Evolutionary conservation across 37 sponge, comb jelly and placozoan genomes (phyloP).

Genomic region (Corticium candelabrum): DNA sequence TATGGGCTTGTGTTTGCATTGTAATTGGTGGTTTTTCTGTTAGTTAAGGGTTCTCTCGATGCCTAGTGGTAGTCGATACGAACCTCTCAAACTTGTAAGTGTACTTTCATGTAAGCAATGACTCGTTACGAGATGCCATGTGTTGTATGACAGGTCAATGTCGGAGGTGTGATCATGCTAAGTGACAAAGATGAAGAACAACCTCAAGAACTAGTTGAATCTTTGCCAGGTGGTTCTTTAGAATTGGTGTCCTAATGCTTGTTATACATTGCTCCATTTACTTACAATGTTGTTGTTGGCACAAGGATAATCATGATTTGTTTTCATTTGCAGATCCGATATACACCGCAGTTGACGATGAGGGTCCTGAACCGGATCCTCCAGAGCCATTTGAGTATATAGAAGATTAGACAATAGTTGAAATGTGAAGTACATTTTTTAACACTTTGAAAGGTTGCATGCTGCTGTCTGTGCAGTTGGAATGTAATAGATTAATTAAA

Average conservation of each 20-base stretch:
- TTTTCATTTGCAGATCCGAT: neutral
- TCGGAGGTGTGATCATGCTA: constrained; percentile 77
- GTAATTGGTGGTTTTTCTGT: neutral
- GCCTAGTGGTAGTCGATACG: no score
- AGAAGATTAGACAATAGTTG: constrained; percentile 37
- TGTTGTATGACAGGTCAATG: no score
- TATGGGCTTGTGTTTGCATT: neutral
- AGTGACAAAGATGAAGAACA: constrained; percentile 27
- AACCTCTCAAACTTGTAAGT: no score
- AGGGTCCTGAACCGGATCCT: constrained; percentile 77
- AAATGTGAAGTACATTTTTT: neutral
- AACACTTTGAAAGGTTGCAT: neutral
- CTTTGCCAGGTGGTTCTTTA: no score
- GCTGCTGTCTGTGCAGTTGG: no score
- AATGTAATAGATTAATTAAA: no score
- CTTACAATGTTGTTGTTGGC: neutral
- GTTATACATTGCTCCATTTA: neutral
- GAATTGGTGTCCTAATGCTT: no score
- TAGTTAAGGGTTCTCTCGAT: neutral
- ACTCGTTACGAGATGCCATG: no score
- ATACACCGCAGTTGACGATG: constrained; percentile 3
- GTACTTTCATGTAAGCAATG: no score
- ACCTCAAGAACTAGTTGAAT: constrained; percentile 79
- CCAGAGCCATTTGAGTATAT: constrained; percentile 96
- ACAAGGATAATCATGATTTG: no score